Evolutionary conservation across 2,888 invertebrate genomes (phyloP), one percentile per base, ranked within the genome.

Genomic region (Onthophagus sagittarius): DNA sequence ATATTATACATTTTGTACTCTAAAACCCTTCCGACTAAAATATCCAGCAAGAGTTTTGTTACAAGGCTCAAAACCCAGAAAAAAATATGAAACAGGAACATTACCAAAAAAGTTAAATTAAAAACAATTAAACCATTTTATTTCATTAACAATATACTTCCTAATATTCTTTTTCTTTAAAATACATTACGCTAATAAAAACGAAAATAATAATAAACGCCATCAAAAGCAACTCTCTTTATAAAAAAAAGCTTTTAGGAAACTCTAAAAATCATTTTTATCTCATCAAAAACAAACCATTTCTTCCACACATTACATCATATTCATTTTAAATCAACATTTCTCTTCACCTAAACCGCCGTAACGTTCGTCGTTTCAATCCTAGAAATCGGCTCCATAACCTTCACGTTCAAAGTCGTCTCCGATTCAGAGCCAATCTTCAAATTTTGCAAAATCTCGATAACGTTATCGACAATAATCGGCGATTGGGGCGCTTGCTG

Each of bases 291-390:
- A 53, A 9, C 39, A 53, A 53, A 23, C 23, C 23, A 23, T 23
- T 23, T 23, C 23, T 23, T 23, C 23, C 23, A 23, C 23, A 23
- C 23, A 23, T 23, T 23, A 23, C 23, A 23, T 23, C 23, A 23
- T 23, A 23, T 23, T 23, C 23, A 23, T 23, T 23, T 23, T 23
- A 23, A 23, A 23, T 23, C 23, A 23, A 23, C 23, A 23, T 23
- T 23, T 23, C 3, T 23, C 23, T 23, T 23, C 23, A 23, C 23
- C 74, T 83, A 88, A 80, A 88, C 88, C 39, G 87, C 83, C 69
- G 86, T 86, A 73, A 87, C 85, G 73, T 88, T 86, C 2, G 87
- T 86, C 31, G 87, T 86, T 79, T 88, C 87, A 76, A 88, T 87
- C 62, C 79, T 74, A 33, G 77, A 86, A 71, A 87, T 85, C 7